Conservation (phyloP, 2,888 invertebrate genomes). For the Cephonodes hylas region DNA sequence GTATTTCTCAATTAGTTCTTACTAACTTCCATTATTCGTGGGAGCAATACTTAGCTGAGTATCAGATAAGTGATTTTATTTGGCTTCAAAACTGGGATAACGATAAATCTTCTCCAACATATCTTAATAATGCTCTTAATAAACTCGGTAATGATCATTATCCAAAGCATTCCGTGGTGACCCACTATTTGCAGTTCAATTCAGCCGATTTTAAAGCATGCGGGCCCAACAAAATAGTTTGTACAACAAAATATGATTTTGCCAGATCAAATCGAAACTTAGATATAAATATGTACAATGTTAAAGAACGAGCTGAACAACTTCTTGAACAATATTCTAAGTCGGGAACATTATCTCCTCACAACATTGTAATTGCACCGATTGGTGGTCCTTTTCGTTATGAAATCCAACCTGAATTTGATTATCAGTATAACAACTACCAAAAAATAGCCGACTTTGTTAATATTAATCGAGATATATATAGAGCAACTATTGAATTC, state of each 20-base stretch:
- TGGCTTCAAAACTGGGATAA: slow-evolving; percentile 94
- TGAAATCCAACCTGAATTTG: slow-evolving; percentile 93
- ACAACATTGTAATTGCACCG: slow-evolving; percentile 95
- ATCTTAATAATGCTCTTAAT: slow-evolving; percentile 51
- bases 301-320: slow-evolving; percentile 91
- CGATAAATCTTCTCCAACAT: slow-evolving; percentile 40
- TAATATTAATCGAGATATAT: slow-evolving; percentile 86
- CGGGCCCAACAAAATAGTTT: slow-evolving; percentile 56
- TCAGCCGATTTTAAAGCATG: slow-evolving; percentile 61
- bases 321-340: slow-evolving; percentile 93
- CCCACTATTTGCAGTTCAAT: slow-evolving; percentile 66
- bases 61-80: slow-evolving; percentile 92
- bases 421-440: slow-evolving; percentile 96
- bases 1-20: slow-evolving; percentile 90
- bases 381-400: slow-evolving; percentile 96
- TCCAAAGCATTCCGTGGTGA: slow-evolving; percentile 56
- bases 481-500: slow-evolving; percentile 88
- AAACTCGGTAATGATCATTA: slow-evolving; percentile 58
- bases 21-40: slow-evolving; percentile 96
- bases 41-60: slow-evolving; percentile 94
- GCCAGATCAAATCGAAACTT: slow-evolving; percentile 88
- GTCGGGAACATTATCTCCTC: slow-evolving; percentile 92
- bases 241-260: slow-evolving; percentile 78
- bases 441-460: slow-evolving; percentile 92
- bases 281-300: slow-evolving; percentile 89